Evolutionary conservation across 2,797 vertebrate genomes (phyloP).

Genomic region (Sebastolobus altivelis): DNA sequence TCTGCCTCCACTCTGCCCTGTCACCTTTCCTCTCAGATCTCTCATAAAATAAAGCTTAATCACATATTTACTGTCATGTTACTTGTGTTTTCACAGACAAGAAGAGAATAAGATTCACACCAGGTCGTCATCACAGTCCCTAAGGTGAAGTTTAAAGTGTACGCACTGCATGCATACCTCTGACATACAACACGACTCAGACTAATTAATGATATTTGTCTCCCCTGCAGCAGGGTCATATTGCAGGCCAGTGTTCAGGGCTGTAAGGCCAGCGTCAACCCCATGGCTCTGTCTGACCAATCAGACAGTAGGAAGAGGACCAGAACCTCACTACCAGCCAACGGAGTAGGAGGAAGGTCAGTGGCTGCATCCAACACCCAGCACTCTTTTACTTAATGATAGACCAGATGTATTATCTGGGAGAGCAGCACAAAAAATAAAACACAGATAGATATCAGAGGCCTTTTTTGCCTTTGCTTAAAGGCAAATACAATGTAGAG

Average conservation of each 20-base stretch:
- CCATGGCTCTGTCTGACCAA: slow-evolving; percentile 87
- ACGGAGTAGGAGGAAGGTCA: slow-evolving; percentile 90
- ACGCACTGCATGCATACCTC: neutral
- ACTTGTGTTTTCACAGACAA: slow-evolving; percentile 78
- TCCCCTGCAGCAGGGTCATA: slow-evolving; percentile 87
- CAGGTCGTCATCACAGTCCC: slow-evolving; percentile 82
- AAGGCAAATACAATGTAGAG: neutral
- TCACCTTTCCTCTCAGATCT: slow-evolving; percentile 4
- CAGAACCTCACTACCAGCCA: slow-evolving; percentile 92
- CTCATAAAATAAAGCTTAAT: neutral
- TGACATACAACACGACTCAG: neutral
- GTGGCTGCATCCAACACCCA: slow-evolving; percentile 27
- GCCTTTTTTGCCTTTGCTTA: neutral
- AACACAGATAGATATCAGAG: neutral
- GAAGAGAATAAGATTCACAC: slow-evolving; percentile 88
- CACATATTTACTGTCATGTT: slow-evolving; percentile 20
- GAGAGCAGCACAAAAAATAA: neutral
- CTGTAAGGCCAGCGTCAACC: slow-evolving; percentile 86
- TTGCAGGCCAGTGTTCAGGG: slow-evolving; percentile 91
- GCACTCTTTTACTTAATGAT: neutral
- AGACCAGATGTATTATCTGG: neutral
- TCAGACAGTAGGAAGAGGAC: slow-evolving; percentile 92
- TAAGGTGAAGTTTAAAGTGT: slow-evolving; percentile 70
- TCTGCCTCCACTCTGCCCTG: slow-evolving; percentile 33
- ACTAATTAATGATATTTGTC: slow-evolving; percentile 1